Evolutionary conservation across 2,113 vertebrate species (phyloP), one percentile per base, ranked within the genome.

Genomic region (Hippocampus mohnikei): DNA sequence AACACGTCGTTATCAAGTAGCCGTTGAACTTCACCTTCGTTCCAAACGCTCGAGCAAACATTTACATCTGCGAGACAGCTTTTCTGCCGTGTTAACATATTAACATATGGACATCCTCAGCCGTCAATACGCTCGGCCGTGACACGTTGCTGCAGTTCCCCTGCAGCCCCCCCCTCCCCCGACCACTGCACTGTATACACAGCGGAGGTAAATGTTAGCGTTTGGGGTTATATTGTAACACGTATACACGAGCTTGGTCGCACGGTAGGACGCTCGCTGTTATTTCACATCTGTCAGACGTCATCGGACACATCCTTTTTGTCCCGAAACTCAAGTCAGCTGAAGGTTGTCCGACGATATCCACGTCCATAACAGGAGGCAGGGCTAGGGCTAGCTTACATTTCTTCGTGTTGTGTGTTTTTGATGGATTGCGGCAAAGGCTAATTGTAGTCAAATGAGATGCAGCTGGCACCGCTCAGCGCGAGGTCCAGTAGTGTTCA

Each of bases 131-230:
- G 89, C 88, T 88, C 75, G 83, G 25, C 81, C 77, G 79, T 91
- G 89, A 92, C 91, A 93, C 81, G 87, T 84, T 90, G 87, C 90
- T 94, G 88, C 85, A 91, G 81, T 91, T 93, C 89, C 87, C 58
- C 89, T 87, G 84, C 90, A 92, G 91, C 86, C 90, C 70, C 85
- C 85, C 87, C 25, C 85, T 86, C 25, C 27, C 58, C 27, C 2
- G 12, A 8, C 8, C 91, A 93, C 88, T 88, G 89, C 87, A 87
- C 84, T 78, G 78, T 93, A 93, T 94, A 94, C 84, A 90, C 81
- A 91, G 75, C 79, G 40, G 89, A 92, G 85, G 90, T 90, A 93
- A 93, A 93, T 93, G 90, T 95, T 94, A 92, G 89, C 87, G 81
- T 90, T 91, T n/a, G 90, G 90, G 88, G 74, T 78, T 72, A 92